Base-by-base conservation (phyloP, 1,140 invertebrate species). In the Sarcophaga bullata region DNA sequence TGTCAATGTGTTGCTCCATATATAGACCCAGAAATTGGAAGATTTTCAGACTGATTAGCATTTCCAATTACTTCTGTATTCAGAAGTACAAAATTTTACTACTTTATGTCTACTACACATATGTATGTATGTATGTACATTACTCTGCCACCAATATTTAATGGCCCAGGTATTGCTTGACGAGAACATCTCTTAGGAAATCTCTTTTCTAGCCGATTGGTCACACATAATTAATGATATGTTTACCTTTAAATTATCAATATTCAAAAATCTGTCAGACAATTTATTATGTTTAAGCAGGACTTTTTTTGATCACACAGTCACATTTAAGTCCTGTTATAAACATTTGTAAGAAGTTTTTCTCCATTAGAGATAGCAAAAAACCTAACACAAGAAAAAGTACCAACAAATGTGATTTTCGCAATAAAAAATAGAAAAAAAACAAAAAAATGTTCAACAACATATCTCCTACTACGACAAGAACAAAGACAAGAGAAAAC, bases 381-480 rank as follows among this genome's bases (percentile, higher is more conserved):
- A 4, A 17, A 68, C 62, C 62, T 9, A 37, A 37, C 25, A 37
- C 25, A 4, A 58, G 0, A 13, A 4, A 68, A 8, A 0, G 17
- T 68, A 19, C 17, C 19, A 68, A 8, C 17, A 68, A 52, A 68
- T 68, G n/a, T 7, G 17, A 68, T 68, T 68, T 25, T 68, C 25
- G 4, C 25, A 37, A 37, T 37, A 37, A 37, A 37, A 37, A 37
- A n/a, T n/a, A n/a, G n/a, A n/a, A n/a, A n/a, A n/a, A n/a, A n/a
- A n/a, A n/a, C n/a, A 37, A 37, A 37, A 2, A 4, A 2, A 25
- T 68, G 62, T 68, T 68, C 3, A 68, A 17, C 62, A 68, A 68
- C 62, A 68, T 68, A 50, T 78, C 48, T 78, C 48, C 75, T 78
- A 78, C 48, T 50, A 50, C 48, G 8, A 19, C 75, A 78, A 78